Evolutionary conservation across 2,888 invertebrate species (phyloP).

Genomic region (Petrolisthes cinctipes): DNA sequence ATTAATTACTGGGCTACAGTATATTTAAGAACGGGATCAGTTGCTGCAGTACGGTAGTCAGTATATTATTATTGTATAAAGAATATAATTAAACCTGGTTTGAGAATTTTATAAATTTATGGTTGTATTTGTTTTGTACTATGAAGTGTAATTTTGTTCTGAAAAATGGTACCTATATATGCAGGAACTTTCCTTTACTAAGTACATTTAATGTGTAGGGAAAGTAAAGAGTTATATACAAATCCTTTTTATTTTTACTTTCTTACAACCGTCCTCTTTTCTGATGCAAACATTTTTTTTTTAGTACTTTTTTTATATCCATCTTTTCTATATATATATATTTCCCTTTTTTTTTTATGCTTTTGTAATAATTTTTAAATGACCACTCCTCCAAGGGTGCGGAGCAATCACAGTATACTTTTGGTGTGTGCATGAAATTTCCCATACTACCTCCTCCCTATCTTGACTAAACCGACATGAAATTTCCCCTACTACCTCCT

Average conservation of each 20-base stretch:
- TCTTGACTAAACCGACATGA: too few species aligned
- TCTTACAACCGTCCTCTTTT: not conserved
- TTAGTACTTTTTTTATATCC: not conserved
- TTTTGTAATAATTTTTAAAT: not conserved
- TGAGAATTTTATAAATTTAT: too few species aligned
- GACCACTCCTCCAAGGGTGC: not conserved
- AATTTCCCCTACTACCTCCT: too few species aligned
- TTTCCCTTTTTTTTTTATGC: not conserved
- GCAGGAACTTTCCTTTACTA: not conserved
- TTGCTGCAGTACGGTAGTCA: too few species aligned
- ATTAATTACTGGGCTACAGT: too few species aligned
- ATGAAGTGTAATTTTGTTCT: too few species aligned
- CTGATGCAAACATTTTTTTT: not conserved
- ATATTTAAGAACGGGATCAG: too few species aligned
- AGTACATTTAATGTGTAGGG: not conserved
- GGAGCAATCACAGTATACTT: constrained; percentile 2
- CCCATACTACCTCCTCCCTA: too few species aligned
- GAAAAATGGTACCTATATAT: not conserved
- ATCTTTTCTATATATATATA: constrained; percentile 7
- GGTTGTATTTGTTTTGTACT: too few species aligned
- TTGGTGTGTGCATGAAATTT: not conserved
- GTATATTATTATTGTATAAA: too few species aligned
- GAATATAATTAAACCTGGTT: too few species aligned
- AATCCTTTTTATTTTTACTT: not conserved
- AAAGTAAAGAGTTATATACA: not conserved